These are phyloP conservation scores for Macquaria australasica DNA, from an alignment of 2,113 vertebrate species.

Conservation along the genomic window DNA sequence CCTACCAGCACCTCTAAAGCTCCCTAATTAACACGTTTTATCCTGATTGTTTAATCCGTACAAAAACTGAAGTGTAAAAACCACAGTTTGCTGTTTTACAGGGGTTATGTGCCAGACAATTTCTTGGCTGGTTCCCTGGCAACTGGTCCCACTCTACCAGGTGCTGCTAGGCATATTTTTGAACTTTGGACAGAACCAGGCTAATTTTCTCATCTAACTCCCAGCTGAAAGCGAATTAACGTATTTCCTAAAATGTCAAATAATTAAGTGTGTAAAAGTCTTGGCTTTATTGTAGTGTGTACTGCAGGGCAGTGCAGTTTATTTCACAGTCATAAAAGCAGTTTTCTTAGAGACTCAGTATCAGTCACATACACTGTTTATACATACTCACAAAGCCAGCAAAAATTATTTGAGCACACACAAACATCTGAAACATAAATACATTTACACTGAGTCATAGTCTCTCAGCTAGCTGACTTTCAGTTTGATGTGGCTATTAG, in stretches of 20 bases:
- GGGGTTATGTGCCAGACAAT: background rate
- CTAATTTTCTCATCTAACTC: background rate
- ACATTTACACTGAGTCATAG: conserved; percentile 24
- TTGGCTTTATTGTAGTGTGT: background rate
- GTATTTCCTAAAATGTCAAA: background rate
- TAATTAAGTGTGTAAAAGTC: background rate
- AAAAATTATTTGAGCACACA: background rate
- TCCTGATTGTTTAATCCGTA: background rate
- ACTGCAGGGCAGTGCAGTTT: background rate
- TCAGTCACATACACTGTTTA: background rate
- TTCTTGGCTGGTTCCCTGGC: background rate
- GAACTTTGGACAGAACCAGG: background rate
- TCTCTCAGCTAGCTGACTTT: conserved; percentile 33
- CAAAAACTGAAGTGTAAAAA: background rate
- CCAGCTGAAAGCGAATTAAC: background rate
- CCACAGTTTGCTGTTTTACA: background rate
- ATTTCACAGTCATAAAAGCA: conserved; percentile 9
- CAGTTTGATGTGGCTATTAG: conserved; percentile 35
- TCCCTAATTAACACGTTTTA: background rate
- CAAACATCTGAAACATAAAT: conserved; percentile 21
- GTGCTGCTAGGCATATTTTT: background rate
- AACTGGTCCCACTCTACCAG: background rate
- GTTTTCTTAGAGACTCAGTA: conserved; percentile 3
- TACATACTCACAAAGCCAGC: background rate
- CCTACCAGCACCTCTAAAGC: background rate